Base-by-base conservation (phyloP, 2,113 vertebrate species). In the Gymnorhina tibicen region DNA sequence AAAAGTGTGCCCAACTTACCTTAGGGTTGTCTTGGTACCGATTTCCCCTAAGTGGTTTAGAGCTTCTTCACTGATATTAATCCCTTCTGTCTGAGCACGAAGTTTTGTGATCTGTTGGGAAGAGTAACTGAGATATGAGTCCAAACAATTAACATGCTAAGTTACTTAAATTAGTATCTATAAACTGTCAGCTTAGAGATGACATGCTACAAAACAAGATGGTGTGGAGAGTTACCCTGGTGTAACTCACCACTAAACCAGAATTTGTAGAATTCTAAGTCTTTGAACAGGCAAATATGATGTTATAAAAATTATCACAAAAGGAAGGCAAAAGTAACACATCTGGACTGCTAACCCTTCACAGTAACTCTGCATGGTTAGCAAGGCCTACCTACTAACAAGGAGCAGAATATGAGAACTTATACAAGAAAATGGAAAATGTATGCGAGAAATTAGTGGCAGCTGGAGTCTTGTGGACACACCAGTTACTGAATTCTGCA, bases 21-120 rank as follows among this genome's bases (percentile, higher is more conserved):
- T 98, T 94, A 99, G 98, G 4, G 99, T 99, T 89, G 99, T 99
- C 98, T 99, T 99, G 75, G 99, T 99, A 87, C 99, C 99, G 4
- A 99, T 99, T 95, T 99, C 99, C 56, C 99, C 99, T 70, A 99
- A 97, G 91, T 99, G 99, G 90, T 98, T 97, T 35, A 99, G 97
- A 14, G 99, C 98, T 77, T 99, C 99, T 90, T 99, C 99, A 7
- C 99, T 99, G 94, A 99, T 98, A 89, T 97, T 99, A 94, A 99
- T 99, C 35, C 99, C 98, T 90, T 99, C 99, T 6, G 98, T 99
- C 98, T 99, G 99, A 76, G 99, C 98, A 33, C 99, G 98, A 93
- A 99, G 99, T 97, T 99, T 99, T 94, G 99, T 99, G 91, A 99
- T 99, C 99, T 99, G 95, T 91, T 92, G 79, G 91, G 72, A 86